A percentile compares a stretch with the other conserved stretches of the same genome.
Evolutionary conservation across 2,797 vertebrate genomes (phyloP).

Genomic region (Calcarius lapponicus): DNA sequence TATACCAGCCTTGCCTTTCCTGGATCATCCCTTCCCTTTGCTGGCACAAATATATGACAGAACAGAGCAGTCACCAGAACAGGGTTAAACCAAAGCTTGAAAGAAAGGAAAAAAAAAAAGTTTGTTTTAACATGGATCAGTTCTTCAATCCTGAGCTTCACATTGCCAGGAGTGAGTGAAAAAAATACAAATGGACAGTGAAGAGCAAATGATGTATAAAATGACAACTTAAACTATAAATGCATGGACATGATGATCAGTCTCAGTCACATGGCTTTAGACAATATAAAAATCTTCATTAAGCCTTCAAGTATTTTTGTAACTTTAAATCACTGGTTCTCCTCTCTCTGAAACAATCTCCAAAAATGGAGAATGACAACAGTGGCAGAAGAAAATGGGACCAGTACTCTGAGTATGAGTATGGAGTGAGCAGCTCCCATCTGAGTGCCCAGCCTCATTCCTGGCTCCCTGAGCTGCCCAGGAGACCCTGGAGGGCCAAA

Average conservation of each 20-base stretch:
- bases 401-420: no score
- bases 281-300: neutral
- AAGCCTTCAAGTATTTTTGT: neutral
- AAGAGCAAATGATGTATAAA: neutral
- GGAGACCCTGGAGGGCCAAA: neutral
- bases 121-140: neutral
- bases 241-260: neutral
- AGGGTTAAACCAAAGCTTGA: neutral
- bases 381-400: neutral
- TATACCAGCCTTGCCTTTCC: neutral
- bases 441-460: fast-evolving
- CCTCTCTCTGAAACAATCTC: neutral
- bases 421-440: fast-evolving
- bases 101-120: neutral
- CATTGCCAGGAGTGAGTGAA: neutral
- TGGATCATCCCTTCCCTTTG: neutral
- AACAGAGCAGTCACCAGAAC: neutral
- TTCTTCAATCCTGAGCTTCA: neutral
- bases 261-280: neutral
- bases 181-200: neutral
- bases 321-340: neutral
- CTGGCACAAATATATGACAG: neutral
- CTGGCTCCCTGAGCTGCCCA: neutral
- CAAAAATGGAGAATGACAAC: neutral
- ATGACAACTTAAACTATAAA: neutral